Evolutionary conservation across 2,797 vertebrate genomes (phyloP).

Genomic region (Pempheris klunzingeri): DNA sequence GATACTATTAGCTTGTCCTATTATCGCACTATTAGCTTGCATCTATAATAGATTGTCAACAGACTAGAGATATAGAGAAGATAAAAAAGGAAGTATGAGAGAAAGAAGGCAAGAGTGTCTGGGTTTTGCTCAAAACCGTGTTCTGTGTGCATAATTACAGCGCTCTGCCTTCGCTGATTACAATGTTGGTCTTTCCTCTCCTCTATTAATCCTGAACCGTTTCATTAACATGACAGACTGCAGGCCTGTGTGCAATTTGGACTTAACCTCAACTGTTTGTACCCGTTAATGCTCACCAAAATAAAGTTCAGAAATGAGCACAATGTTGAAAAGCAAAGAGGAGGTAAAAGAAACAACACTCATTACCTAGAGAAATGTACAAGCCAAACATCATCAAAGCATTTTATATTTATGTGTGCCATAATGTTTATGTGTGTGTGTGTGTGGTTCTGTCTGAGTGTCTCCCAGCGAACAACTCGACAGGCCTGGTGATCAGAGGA

Average conservation of each 20-base stretch:
- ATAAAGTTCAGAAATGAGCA: slow-evolving; percentile 56
- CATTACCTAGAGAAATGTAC: slow-evolving; percentile 62
- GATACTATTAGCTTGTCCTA: slow-evolving; percentile 53
- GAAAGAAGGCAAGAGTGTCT: slow-evolving; percentile 65
- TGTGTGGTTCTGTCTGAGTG: slow-evolving; percentile 46
- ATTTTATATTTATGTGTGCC: slow-evolving; percentile 66
- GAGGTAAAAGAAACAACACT: slow-evolving; percentile 48
- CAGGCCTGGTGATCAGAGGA: slow-evolving; percentile 78
- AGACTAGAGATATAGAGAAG: slow-evolving; percentile 53
- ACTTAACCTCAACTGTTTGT: slow-evolving; percentile 69
- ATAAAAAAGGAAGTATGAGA: slow-evolving; percentile 70
- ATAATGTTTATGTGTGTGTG: slow-evolving; percentile 49
- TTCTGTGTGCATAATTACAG: slow-evolving; percentile 78
- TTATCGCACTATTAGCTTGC: slow-evolving; percentile 44
- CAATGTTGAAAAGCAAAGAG: slow-evolving; percentile 26
- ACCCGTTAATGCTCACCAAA: slow-evolving; percentile 56
- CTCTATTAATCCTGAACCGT: slow-evolving; percentile 78
- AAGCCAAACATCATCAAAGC: slow-evolving; percentile 60
- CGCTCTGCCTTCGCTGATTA: slow-evolving; percentile 72
- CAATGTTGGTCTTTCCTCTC: slow-evolving; percentile 78
- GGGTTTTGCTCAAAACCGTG: slow-evolving; percentile 74
- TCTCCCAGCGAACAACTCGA: slow-evolving; percentile 67
- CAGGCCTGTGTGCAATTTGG: slow-evolving; percentile 71
- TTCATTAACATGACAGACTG: slow-evolving; percentile 80
- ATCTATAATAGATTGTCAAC: slow-evolving; percentile 68